Evolutionary conservation across 2,113 vertebrate genomes (phyloP).

Genomic region (Herpetotheres cachinnans): DNA sequence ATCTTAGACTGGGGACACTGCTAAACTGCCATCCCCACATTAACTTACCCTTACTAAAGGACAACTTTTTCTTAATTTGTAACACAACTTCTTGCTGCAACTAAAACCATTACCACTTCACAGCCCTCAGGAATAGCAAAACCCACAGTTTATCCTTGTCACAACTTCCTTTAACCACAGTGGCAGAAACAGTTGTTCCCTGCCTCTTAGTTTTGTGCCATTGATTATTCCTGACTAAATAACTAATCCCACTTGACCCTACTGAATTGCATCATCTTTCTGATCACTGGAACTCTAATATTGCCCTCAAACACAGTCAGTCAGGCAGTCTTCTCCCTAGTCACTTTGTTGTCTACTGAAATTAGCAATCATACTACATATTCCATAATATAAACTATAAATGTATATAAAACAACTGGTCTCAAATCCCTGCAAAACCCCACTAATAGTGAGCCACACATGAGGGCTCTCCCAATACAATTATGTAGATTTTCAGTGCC

Average conservation of each 20-base stretch:
- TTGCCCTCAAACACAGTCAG: background rate
- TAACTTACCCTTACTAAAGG: background rate
- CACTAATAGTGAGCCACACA: fast-evolving
- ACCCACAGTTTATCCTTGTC: background rate
- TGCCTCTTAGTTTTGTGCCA: background rate
- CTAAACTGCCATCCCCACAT: background rate
- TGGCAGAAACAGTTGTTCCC: background rate
- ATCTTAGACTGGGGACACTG: background rate
- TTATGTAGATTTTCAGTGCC: background rate
- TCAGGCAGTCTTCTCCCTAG: background rate
- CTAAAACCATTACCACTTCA: background rate
- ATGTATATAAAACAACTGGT: background rate
- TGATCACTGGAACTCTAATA: background rate
- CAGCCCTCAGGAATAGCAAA: background rate
- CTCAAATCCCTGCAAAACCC: background rate
- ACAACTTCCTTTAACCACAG: background rate
- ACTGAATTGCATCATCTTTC: background rate
- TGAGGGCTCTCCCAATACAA: background rate
- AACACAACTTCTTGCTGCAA: background rate
- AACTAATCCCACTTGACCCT: background rate
- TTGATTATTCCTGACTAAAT: background rate
- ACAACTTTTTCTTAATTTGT: background rate
- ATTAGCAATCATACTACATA: background rate
- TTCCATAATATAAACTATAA: background rate
- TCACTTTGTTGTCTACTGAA: background rate